Evolutionary conservation across 2,113 vertebrate genomes (phyloP).

Genomic region (Oncorhynchus keta): DNA sequence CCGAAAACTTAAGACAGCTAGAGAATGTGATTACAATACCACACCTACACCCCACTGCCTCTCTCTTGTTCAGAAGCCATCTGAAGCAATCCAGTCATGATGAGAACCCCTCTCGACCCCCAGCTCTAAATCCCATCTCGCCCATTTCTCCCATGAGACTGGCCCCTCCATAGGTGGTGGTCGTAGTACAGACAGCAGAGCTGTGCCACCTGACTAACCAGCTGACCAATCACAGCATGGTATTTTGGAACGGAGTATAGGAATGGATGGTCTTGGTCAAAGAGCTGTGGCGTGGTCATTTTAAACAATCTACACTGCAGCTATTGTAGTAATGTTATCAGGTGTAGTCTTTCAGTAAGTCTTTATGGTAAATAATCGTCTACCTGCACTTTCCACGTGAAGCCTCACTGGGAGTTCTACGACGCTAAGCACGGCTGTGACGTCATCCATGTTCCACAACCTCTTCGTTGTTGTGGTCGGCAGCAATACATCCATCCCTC

Average conservation of each 20-base stretch:
- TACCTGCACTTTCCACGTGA: conserved; percentile 34
- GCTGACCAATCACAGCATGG: conserved; percentile 57
- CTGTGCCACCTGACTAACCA: conserved; percentile 43
- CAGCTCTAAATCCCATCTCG: conserved; percentile 25
- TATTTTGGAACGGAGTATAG: conserved; percentile 62
- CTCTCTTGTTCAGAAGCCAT: conserved; percentile 63
- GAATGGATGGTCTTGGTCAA: conserved; percentile 38
- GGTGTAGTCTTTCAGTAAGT: conserved; percentile 43
- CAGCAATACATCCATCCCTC: conserved; percentile 50
- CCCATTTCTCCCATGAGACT: conserved; percentile 38
- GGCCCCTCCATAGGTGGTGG: conserved; percentile 39
- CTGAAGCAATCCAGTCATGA: conserved; percentile 56
- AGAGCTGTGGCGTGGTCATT: conserved; percentile 32
- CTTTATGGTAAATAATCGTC: conserved; percentile 28
- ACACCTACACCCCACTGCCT: conserved; percentile 70
- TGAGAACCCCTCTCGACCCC: conserved; percentile 42
- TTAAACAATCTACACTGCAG: conserved; percentile 24
- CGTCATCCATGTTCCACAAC: background rate
- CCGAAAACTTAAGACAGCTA: conserved; percentile 57
- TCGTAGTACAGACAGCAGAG: conserved; percentile 39
- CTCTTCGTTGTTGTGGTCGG: conserved; percentile 12
- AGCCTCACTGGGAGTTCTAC: conserved; percentile 3
- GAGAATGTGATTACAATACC: conserved; percentile 71
- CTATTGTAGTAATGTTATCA: conserved; percentile 39
- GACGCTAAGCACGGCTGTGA: conserved; percentile 36